Conservation (phyloP, 1,140 invertebrate genomes). For the Trichonephila inaurata region DNA sequence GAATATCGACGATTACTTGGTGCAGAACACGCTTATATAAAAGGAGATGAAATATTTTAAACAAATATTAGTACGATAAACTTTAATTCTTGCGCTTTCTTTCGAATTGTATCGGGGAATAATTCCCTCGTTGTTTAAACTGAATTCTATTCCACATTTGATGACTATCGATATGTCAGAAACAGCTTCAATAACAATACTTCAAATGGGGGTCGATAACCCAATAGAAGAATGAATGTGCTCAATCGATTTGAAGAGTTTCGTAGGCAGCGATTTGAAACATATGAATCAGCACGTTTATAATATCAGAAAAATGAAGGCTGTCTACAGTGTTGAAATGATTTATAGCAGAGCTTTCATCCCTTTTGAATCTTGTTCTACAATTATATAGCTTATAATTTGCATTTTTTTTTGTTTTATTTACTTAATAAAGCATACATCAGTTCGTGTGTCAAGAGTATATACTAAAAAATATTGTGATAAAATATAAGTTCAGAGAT, state of each 20-base stretch:
- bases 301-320: neutral
- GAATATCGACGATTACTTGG: neutral
- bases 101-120: neutral
- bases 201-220: slow-evolving; percentile 40
- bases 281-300: slow-evolving; percentile 38
- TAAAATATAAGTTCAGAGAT: no score
- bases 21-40: neutral
- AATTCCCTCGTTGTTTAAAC: neutral
- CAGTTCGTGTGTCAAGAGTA: no score
- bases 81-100: slow-evolving; percentile 1
- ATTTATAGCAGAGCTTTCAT: neutral
- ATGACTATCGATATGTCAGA: slow-evolving; percentile 30
- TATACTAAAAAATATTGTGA: no score
- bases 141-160: slow-evolving; percentile 3
- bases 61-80: slow-evolving; percentile 17
- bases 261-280: neutral
- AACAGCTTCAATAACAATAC: slow-evolving; percentile 58
- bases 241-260: slow-evolving; percentile 28
- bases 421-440: no score
- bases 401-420: no score
- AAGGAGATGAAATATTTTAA: neutral
- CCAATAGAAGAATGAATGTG: slow-evolving; percentile 44
- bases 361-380: neutral
- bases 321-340: neutral
- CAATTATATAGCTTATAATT: no score